Evolutionary conservation across 2,113 vertebrate genomes (phyloP).

Genomic region (Daphoenositta chrysoptera): DNA sequence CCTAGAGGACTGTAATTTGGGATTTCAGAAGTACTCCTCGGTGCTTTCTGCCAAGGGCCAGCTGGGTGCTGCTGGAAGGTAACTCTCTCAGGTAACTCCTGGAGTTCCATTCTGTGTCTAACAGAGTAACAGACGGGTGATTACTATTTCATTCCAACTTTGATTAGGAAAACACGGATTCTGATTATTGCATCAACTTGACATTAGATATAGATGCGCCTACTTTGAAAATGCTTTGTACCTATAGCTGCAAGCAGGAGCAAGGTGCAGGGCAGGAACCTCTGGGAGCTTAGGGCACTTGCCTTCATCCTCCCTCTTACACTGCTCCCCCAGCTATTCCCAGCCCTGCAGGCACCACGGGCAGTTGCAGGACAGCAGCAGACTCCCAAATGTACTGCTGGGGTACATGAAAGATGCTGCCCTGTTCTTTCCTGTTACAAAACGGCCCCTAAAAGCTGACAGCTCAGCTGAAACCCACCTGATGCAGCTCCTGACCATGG

Average conservation of each 20-base stretch:
- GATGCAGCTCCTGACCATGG: no score
- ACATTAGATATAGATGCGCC: background rate
- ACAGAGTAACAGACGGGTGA: background rate
- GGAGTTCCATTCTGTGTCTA: background rate
- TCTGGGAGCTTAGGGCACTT: background rate
- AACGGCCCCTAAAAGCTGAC: background rate
- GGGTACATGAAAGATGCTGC: background rate
- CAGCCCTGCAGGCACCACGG: background rate
- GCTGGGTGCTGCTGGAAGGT: background rate
- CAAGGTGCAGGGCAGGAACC: rapidly evolving
- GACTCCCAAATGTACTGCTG: background rate
- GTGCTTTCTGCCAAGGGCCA: rapidly evolving
- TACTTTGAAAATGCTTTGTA: background rate
- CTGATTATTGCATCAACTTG: background rate
- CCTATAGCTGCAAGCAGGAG: background rate
- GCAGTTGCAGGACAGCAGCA: background rate
- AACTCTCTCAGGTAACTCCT: no score
- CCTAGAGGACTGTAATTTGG: background rate
- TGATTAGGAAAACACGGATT: background rate
- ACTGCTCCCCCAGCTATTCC: background rate
- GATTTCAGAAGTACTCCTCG: background rate
- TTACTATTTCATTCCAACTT: background rate
- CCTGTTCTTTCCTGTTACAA: background rate
- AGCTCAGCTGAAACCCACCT: background rate
- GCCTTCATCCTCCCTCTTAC: background rate